Base-by-base conservation (phyloP, 2,797 vertebrate genomes). In the Brotula barbata region DNA sequence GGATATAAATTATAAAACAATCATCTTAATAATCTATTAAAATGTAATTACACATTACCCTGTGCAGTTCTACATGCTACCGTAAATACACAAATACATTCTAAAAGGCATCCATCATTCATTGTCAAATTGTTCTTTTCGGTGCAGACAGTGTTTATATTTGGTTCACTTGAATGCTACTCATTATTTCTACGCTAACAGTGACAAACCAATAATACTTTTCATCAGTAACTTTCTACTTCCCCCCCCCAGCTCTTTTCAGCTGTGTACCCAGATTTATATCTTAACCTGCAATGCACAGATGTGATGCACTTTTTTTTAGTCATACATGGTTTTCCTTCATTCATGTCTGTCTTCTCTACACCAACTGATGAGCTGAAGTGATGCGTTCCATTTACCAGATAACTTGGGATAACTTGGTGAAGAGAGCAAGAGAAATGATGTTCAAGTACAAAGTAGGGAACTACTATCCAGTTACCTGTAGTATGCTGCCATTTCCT, bases 61-160 rank as follows among this genome's bases (percentile, higher is more conserved):
- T 55, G 23, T 25, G 36, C 57, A 1, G 20, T 33, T 52, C 25
- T 22, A 13, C 15, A 39, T 58, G 51, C 20, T 60, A 21, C n/a
- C 54, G 12, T 23, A 31, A 54, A 20, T 59, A 52, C 28, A 51
- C 19, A 59, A 52, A 43, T 14, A 60, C 25, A 49, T 62, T 48
- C 21, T 36, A 7, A 51, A 33, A 23, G 17, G 40, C 15, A 34
- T 23, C 66, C 17, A 52, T 74, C 40, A 48, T 31, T 68, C 6
- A 13, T 37, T 64, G 61, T 84, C 63, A 59, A 52, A 23, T 53
- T 25, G 37, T 23, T 39, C n/a, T 44, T 49, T 58, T 51, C 8
- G 51, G 50, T 37, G 9, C 21, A 40, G 48, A 57, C 22, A 34
- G 10, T 53, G 49, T 61, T 70, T 40, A 48, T 23, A 36, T 45